A percentile compares a stretch with the other conserved stretches of the same genome.
phyloP scores from a whole-genome alignment of 2,113 vertebrate species.

The Tachysurus vachellii region DNA sequence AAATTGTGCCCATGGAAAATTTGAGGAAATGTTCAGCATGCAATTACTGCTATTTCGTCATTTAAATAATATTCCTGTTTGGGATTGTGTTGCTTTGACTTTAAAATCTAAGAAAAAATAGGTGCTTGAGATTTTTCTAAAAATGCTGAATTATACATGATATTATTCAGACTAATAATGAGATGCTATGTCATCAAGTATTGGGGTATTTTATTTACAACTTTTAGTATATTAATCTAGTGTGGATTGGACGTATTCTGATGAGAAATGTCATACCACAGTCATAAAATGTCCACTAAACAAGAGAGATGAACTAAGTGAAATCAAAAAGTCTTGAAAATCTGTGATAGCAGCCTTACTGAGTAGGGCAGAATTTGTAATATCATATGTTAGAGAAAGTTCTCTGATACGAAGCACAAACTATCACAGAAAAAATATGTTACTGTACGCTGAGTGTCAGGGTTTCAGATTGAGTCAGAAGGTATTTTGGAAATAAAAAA shows the following conservation, averaged over 20 bases:
- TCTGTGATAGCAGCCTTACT: not conserved
- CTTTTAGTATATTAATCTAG: not conserved
- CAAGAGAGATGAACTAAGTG: not conserved
- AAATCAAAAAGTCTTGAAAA: not conserved
- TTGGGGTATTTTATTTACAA: not conserved
- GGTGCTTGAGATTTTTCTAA: not conserved
- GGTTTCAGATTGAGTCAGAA: not conserved
- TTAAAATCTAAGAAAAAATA: not conserved
- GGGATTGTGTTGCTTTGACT: not conserved
- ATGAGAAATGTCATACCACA: not conserved
- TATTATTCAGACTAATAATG: not conserved
- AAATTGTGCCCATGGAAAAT: conserved; percentile 57
- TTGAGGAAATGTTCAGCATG: not conserved
- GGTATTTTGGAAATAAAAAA: not conserved
- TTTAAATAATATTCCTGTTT: not conserved
- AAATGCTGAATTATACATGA: not conserved
- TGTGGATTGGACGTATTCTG: not conserved
- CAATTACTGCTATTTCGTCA: not conserved
- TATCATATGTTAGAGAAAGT: not conserved
- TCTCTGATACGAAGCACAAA: not conserved
- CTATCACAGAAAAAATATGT: not conserved
- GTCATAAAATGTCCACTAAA: not conserved
- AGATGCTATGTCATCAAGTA: not conserved
- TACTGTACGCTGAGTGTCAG: not conserved
- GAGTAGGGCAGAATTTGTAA: not conserved